Evolutionary conservation across 2,888 invertebrate species (phyloP).

Genomic region (Gasteruption jaculator): DNA sequence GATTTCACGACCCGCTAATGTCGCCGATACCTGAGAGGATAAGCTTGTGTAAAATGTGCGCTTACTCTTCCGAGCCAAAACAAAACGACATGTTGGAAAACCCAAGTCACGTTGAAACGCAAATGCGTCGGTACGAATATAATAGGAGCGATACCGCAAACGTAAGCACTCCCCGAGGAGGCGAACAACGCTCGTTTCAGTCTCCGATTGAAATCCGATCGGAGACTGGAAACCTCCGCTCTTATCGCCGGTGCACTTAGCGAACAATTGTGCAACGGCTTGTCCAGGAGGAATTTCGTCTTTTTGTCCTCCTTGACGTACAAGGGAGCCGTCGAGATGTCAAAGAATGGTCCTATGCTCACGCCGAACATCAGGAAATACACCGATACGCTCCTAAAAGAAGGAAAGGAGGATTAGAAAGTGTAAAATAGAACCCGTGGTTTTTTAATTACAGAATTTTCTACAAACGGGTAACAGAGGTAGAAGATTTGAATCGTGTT

Average conservation of each 20-base stretch:
- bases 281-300: conserved; percentile 49
- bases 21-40: conserved; percentile 56
- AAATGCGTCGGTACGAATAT: conserved; percentile 52
- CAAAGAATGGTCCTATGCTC: conserved; percentile 72
- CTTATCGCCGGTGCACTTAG: conserved; percentile 68
- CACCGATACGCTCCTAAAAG: conserved; percentile 62
- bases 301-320: conserved; percentile 48
- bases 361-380: conserved; percentile 81
- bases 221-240: conserved; percentile 79
- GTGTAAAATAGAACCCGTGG: too few relatives aligned
- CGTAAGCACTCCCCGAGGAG: conserved; percentile 44
- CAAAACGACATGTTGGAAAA: conserved; percentile 77
- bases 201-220: conserved; percentile 83
- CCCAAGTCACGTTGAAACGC: conserved; percentile 80
- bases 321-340: conserved; percentile 52
- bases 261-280: conserved; percentile 74
- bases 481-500: conserved; percentile 77
- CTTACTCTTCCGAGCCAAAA: conserved; percentile 80
- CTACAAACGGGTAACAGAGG: conserved; percentile 87
- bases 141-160: conserved; percentile 45
- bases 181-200: conserved; percentile 76
- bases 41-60: conserved; percentile 52
- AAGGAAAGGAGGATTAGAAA: conserved; percentile 14
- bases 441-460: too few relatives aligned
- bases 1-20: too few relatives aligned